Base-by-base conservation (phyloP, 2,888 invertebrate species). In the Serripes groenlandicus region DNA sequence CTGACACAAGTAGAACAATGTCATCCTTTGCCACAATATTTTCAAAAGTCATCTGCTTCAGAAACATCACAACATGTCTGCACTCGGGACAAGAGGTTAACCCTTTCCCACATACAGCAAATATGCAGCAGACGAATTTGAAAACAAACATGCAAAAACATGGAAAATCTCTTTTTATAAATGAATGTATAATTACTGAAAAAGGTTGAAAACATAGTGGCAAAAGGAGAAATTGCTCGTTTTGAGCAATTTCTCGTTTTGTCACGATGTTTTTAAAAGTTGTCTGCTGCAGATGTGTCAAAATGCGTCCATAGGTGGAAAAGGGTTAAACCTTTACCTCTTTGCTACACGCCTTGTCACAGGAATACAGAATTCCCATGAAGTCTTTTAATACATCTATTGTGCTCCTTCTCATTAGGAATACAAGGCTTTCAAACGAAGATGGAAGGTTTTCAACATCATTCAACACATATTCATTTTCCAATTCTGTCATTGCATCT, bases 351-450 rank as follows among this genome's bases (percentile, higher is more conserved):
- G 64, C 54, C 4, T 72, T 35, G 5, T 68, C 73, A 68, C 89
- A 87, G 15, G 49, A 26, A 69, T 86, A 80, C 3, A 89, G 64
- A 2, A 62, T 56, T 21, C 75, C 69, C 66, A 68, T 76, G 0
- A 78, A 52, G 32, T 69, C 69, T 3, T 60, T 58, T 7, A 89
- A 62, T 15, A 70, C 77, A 0, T 30, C n/a, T 1, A 58, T 21
- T 21, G 54, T 21, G 2, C 84, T 58, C 28, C 64, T 70, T 30
- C 89, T 78, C 49, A 86, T 34, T 23, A 70, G 21, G n/a, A 73
- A 26, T 35, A 89, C 81, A 5, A 88, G 34, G 21, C 56, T 35
- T 30, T 60, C 81, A 75, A 83, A 88, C 28, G 42, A 28, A 9
- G 42, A 68, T 0, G 88, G 86, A 32, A 77, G 69, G 3, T 74